A percentile compares a stretch with the other conserved stretches of the same genome.
Evolutionary conservation across 2,797 vertebrate genomes (phyloP).

Genomic region (Gobio occitaniae): DNA sequence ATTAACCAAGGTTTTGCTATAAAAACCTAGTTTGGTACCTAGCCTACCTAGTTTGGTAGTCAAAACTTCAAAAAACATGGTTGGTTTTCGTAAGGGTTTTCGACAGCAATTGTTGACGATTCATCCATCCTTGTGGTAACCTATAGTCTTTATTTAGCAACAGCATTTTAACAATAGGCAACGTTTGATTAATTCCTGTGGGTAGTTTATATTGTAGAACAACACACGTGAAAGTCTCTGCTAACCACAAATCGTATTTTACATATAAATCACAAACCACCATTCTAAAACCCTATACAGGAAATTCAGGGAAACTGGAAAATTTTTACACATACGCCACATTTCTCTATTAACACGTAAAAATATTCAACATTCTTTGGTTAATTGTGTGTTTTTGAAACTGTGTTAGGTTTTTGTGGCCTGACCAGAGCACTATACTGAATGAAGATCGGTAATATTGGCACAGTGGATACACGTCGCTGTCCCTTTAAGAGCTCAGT

Average conservation of each 20-base stretch:
- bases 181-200: neutral
- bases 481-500: constrained; percentile 61
- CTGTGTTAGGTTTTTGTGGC: neutral
- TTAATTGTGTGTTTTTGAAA: neutral
- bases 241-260: neutral
- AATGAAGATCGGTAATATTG: neutral
- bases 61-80: too few species aligned
- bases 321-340: neutral
- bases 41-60: too few species aligned
- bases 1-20: too few species aligned
- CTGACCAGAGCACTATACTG: neutral
- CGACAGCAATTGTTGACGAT: neutral
- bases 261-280: neutral
- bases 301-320: neutral
- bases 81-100: too few species aligned
- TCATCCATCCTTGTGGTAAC: neutral
- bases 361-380: neutral
- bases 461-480: constrained; percentile 3
- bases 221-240: neutral
- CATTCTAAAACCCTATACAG: neutral
- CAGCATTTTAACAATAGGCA: too few species aligned
- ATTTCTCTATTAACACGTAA: neutral
- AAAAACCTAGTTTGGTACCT: too few species aligned
- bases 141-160: neutral
- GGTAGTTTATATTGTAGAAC: neutral